Conservation (phyloP, 2,888 invertebrate genomes). For the Hypolimnas misippus region DNA sequence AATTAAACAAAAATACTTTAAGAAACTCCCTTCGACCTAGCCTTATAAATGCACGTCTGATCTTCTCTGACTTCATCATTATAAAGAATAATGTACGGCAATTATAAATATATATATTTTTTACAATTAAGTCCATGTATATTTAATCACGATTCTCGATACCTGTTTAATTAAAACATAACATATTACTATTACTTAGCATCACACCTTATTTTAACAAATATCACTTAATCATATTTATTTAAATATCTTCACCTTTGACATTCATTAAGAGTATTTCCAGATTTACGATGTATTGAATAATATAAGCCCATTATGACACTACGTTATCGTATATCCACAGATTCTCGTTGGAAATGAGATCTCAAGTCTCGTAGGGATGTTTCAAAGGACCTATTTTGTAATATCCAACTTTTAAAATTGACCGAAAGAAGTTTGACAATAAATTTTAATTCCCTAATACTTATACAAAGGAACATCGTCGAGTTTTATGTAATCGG, state of each 20-base stretch:
- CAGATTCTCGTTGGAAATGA: slow-evolving; percentile 42
- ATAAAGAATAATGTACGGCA: too few relatives aligned
- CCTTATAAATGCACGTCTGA: too few relatives aligned
- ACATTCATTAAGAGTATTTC: slow-evolving; percentile 42
- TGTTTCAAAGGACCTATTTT: slow-evolving; percentile 32
- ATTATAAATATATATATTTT: too few relatives aligned
- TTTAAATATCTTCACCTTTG: slow-evolving; percentile 46
- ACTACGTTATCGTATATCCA: slow-evolving; percentile 24
- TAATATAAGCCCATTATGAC: slow-evolving; percentile 42
- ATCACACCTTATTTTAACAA: slow-evolving; percentile 34
- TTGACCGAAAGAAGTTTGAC: slow-evolving; percentile 32
- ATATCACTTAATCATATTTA: slow-evolving; percentile 43
- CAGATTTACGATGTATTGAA: slow-evolving; percentile 43
- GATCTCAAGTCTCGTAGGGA: slow-evolving; percentile 14
- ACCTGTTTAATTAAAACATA: slow-evolving; percentile 24
- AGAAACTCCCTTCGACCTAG: too few relatives aligned
- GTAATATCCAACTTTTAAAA: slow-evolving; percentile 34
- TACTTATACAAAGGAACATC: slow-evolving; percentile 42
- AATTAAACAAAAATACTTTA: too few relatives aligned
- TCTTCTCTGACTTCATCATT: too few relatives aligned
- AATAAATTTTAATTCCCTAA: slow-evolving; percentile 30
- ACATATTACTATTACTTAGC: too few relatives aligned
- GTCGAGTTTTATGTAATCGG: slow-evolving; percentile 43
- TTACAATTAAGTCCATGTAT: neutral
- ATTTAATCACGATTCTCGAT: neutral